phyloP scores from a whole-genome alignment of 2,888 invertebrate species.

The Thalpophila matura region DNA sequence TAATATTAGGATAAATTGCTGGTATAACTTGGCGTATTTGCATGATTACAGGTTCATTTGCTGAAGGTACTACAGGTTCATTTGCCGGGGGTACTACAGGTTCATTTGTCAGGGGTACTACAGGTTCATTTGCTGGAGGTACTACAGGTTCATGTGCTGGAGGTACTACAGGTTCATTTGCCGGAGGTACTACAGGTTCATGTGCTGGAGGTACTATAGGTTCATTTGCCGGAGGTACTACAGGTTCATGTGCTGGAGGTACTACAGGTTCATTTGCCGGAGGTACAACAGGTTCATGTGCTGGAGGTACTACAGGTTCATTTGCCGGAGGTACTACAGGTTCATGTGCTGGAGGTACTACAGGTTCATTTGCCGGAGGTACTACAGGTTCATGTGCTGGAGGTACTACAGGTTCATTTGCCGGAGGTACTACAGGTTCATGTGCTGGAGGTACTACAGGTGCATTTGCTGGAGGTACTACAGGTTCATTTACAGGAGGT shows the following conservation, averaged over 20 bases:
- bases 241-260: conserved; percentile 20
- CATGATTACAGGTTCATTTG: conserved; percentile 16
- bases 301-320: conserved; percentile 12
- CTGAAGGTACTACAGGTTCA: conserved; percentile 23
- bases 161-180: conserved; percentile 7
- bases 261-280: conserved; percentile 9
- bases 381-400: conserved; percentile 9
- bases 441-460: too few species aligned
- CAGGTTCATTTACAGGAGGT: conserved; percentile 14
- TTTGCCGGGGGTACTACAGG: conserved; percentile 8
- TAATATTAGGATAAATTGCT: conserved; percentile 38
- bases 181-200: conserved; percentile 9
- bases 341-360: conserved; percentile 17
- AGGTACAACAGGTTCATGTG: conserved; percentile 9
- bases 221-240: conserved; percentile 16
- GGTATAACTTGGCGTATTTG: conserved; percentile 47
- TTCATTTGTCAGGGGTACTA: conserved; percentile 2
- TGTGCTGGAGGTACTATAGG: conserved; percentile 12
- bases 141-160: conserved; percentile 12
- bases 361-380: conserved; percentile 21
- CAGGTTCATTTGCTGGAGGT: conserved; percentile 17
- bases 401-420: conserved; percentile 12
- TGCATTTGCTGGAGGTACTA: conserved; percentile 33
- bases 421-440: conserved; percentile 12
- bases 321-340: too few species aligned